phyloP scores from a whole-genome alignment of 2,113 vertebrate genomes.

The Microtus pennsylvanicus region DNA sequence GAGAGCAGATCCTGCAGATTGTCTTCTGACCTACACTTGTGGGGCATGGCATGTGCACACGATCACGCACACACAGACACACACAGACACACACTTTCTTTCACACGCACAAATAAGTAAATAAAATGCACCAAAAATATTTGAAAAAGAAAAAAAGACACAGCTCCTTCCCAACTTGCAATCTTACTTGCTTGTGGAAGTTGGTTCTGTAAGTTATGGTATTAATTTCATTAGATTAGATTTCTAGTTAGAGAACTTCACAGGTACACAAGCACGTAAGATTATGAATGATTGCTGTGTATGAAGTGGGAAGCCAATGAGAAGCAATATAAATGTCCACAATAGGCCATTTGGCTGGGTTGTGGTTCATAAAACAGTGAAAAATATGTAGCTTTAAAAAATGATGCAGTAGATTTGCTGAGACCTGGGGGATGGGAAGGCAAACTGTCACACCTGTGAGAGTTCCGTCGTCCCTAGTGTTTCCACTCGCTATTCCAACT shows the following conservation, averaged over 20 bases:
- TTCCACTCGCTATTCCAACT: neutral
- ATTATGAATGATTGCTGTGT: neutral
- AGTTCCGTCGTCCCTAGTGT: neutral
- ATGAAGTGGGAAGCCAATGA: neutral
- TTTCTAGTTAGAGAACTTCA: neutral
- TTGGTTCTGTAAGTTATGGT: neutral
- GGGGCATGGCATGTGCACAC: too few species aligned
- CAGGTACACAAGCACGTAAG: neutral
- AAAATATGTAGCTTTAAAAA: neutral
- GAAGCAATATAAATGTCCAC: constrained; percentile 9
- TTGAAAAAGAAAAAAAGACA: neutral
- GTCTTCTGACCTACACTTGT: neutral
- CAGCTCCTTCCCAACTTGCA: too few species aligned
- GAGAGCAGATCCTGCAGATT: neutral
- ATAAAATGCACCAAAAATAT: neutral
- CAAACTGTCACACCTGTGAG: neutral
- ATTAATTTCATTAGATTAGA: neutral
- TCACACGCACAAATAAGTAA: too few species aligned
- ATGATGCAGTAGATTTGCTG: neutral
- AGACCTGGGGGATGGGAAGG: neutral
- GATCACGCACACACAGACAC: fast-evolving
- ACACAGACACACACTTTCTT: neutral
- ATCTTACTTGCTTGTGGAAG: neutral
- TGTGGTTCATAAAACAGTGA: neutral
- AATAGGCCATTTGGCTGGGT: neutral